Percentiles rank a stretch among this genome's conserved stretches.
phyloP scores from a whole-genome alignment of 2,797 vertebrate species.

The Acipenser transmontanus region DNA sequence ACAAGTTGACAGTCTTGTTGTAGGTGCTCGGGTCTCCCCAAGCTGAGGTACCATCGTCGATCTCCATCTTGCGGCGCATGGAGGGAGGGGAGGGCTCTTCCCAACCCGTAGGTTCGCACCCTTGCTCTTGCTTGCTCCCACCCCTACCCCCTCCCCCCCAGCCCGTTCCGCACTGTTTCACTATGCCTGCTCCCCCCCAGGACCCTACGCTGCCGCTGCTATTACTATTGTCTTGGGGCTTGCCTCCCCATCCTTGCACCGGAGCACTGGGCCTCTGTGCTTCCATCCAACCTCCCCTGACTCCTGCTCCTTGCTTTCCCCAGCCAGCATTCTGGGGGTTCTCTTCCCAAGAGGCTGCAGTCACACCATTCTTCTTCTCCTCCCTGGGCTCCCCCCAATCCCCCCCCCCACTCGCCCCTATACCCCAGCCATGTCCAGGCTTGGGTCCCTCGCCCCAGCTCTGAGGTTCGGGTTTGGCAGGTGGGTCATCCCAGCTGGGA shows the following conservation, averaged over 20 bases:
- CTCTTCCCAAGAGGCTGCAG: conserved; percentile 78
- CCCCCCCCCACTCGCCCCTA: conserved; percentile 61
- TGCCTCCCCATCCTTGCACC: conserved; percentile 77
- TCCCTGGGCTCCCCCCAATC: conserved; percentile 79
- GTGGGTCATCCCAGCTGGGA: conserved; percentile 78
- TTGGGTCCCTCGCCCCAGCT: conserved; percentile 83
- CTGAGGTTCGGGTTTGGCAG: conserved; percentile 72
- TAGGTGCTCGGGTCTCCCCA: conserved; percentile 88
- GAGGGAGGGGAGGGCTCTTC: conserved; percentile 94
- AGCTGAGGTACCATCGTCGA: conserved; percentile 94
- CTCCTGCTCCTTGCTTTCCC: conserved; percentile 60
- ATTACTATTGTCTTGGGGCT: conserved; percentile 73
- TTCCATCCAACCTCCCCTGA: conserved; percentile 65
- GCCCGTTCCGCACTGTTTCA: conserved; percentile 75
- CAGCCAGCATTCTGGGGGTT: conserved; percentile 59
- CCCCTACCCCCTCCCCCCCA: conserved; percentile 69
- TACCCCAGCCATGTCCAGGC: conserved; percentile 73
- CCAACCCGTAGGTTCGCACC: conserved; percentile 85
- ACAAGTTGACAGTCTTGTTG: conserved; percentile 90
- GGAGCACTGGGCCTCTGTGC: conserved; percentile 69
- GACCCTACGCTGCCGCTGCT: conserved; percentile 55
- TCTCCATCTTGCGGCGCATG: conserved; percentile 94
- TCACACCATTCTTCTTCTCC: conserved; percentile 76
- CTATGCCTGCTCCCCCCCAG: conserved; percentile 84
- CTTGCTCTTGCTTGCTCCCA: conserved; percentile 54